Conservation (phyloP, 2,888 invertebrate species). For the Dendrolimus houi region DNA sequence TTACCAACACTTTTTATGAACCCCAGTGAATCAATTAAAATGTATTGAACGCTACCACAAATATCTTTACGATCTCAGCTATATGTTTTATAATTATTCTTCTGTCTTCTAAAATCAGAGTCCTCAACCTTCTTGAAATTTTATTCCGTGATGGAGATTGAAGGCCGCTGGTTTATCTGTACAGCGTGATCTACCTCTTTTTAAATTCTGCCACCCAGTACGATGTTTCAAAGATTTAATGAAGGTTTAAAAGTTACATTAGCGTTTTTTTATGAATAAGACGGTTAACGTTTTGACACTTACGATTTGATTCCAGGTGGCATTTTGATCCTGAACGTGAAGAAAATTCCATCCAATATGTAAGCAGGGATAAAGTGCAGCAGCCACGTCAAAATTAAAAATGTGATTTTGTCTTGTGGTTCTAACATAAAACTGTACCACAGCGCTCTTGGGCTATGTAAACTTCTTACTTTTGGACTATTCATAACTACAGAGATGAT, state of each 20-base stretch:
- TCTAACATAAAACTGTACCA: constrained; percentile 82
- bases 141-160: constrained; percentile 1
- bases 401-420: constrained; percentile 76
- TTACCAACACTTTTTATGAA: too few species aligned
- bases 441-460: constrained; percentile 30
- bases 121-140: neutral
- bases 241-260: constrained; percentile 19
- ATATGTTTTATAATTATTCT: too few species aligned
- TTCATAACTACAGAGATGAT: constrained; percentile 1
- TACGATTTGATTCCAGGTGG: constrained; percentile 73
- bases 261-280: neutral
- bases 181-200: too few species aligned
- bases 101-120: too few species aligned
- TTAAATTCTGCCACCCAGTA: too few species aligned
- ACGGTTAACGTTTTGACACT: constrained; percentile 33
- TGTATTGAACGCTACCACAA: too few species aligned
- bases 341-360: constrained; percentile 78
- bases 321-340: constrained; percentile 74
- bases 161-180: too few species aligned
- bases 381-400: constrained; percentile 77
- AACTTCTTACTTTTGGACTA: neutral
- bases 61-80: too few species aligned
- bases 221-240: constrained; percentile 1
- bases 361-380: constrained; percentile 84
- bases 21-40: too few species aligned